Evolutionary conservation across 2,888 invertebrate genomes (phyloP).

Genomic region (Papilio gigon): DNA sequence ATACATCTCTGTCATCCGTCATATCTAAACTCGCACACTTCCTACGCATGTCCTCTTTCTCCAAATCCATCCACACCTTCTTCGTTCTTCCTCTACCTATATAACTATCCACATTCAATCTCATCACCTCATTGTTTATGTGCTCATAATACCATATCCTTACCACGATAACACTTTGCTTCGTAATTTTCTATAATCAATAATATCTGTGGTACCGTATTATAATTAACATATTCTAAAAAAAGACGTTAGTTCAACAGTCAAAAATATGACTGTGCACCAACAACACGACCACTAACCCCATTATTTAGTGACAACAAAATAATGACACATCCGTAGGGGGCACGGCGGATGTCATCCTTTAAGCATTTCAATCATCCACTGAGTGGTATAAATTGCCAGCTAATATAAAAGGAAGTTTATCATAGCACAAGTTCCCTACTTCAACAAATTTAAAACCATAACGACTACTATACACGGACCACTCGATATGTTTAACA

Average conservation of each 20-base stretch:
- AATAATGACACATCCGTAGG: slow-evolving; percentile 38
- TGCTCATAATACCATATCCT: too few relatives aligned
- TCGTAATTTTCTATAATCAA: too few relatives aligned
- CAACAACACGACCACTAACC: slow-evolving; percentile 7
- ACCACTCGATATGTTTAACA: too few relatives aligned
- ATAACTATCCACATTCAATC: too few relatives aligned
- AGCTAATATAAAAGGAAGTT: not conserved
- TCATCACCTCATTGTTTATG: too few relatives aligned
- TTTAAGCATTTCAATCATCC: slow-evolving; percentile 26
- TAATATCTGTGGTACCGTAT: too few relatives aligned
- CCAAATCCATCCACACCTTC: too few relatives aligned
- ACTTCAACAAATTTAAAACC: not conserved
- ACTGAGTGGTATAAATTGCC: slow-evolving; percentile 26
- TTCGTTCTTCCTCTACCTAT: too few relatives aligned
- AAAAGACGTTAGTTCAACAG: not conserved
- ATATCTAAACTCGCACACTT: too few relatives aligned
- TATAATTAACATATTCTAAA: not conserved
- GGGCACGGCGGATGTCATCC: slow-evolving; percentile 23
- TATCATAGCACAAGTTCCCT: not conserved
- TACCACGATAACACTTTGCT: too few relatives aligned
- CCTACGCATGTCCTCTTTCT: too few relatives aligned
- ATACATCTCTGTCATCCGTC: too few relatives aligned
- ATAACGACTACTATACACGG: not conserved
- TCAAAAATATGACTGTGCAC: slow-evolving; percentile 19
- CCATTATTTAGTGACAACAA: slow-evolving; percentile 24